These are phyloP conservation scores for Eulacestoma nigropectus DNA, from an alignment of 2,113 vertebrate genomes.

Conservation along the genomic window DNA sequence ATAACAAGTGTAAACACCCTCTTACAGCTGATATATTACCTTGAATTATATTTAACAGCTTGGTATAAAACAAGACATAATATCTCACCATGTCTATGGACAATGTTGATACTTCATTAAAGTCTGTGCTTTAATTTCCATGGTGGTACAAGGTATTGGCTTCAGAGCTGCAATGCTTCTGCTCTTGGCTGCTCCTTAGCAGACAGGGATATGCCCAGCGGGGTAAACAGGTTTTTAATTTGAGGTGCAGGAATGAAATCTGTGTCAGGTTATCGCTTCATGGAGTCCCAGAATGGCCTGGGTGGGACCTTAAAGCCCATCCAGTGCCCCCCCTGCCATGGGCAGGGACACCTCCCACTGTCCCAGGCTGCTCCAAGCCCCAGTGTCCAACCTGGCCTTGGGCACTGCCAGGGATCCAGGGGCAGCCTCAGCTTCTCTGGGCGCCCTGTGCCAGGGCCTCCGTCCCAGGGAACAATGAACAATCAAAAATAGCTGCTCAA, in stretches of 20 bases:
- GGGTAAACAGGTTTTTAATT: neutral
- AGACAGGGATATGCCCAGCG: neutral
- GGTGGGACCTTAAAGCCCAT: fast-evolving
- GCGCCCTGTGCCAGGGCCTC: neutral
- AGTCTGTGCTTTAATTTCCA: neutral
- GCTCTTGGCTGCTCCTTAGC: neutral
- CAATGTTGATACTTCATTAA: neutral
- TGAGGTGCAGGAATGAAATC: neutral
- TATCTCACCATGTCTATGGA: neutral
- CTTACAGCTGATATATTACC: neutral
- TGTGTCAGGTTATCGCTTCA: neutral
- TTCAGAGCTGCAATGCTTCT: neutral
- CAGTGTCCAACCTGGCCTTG: neutral
- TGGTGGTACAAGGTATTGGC: neutral
- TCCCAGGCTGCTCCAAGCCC: neutral
- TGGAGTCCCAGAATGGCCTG: neutral
- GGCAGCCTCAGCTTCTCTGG: neutral
- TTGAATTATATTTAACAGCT: neutral
- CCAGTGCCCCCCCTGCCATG: too few relatives aligned
- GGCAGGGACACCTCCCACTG: neutral
- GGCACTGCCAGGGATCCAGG: neutral
- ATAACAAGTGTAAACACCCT: neutral
- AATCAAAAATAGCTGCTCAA: neutral
- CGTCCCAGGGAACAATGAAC: neutral
- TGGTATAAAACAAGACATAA: neutral